Base-by-base conservation (phyloP, 2,113 vertebrate species). In the Trogon melanurus region DNA sequence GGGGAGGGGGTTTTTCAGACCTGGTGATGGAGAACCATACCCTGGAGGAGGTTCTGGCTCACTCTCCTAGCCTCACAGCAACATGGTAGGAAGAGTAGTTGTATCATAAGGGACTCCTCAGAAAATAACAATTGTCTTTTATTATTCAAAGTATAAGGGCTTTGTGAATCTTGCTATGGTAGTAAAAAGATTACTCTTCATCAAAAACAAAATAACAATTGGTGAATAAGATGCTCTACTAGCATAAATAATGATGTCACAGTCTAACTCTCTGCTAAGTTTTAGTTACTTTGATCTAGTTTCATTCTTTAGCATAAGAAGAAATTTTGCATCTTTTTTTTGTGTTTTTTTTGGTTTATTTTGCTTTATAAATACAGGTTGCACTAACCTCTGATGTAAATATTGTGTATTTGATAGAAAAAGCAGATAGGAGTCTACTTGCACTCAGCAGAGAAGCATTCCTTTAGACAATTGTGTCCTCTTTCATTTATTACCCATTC, bases 161-260 rank as follows among this genome's bases (percentile, higher is more conserved):
- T n/a, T 57, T 93, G 50, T 51, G 71, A 89, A 51, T 88, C 38
- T 67, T 85, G 13, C 29, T 80, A 19, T 44, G 64, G 38, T 44
- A 74, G 23, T 84, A 84, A 94, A 97, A 96, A 73, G 51, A 91
- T 86, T 83, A 22, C 7, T 88, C 20, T 71, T 29, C 32, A n/a
- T 93, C 53, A 94, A 89, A 81, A 72, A 79, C 48, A 56, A 82
- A 75, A 81, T 41, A 57, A 66, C 30, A 21, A 81, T 83, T 94
- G 34, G 86, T 90, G 75, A 86, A 90, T 53, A 88, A 94, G 53
- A 34, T 69, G 56, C 4, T 75, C 8, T 86, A 76, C 22, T 29
- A 81, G 80, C 65, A 90, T 90, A 93, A 95, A 95, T 78, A 92
- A 69, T 83, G 53, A 78, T 71, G 41, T 91, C 75, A 88, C 2